Conservation (phyloP, 2,113 vertebrate species). For the Todiramphus chloris region DNA sequence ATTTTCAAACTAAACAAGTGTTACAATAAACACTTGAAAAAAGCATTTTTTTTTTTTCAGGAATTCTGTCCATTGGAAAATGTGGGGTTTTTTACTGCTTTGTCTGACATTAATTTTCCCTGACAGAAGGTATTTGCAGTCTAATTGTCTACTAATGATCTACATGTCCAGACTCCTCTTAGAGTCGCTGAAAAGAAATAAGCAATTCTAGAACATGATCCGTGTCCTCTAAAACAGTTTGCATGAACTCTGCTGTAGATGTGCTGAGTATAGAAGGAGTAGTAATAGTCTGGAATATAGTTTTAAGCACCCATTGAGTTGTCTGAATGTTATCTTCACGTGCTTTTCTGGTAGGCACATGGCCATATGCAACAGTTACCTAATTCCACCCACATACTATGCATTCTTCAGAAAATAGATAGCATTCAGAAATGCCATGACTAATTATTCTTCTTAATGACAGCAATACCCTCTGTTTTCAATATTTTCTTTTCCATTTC, state of each 20-base stretch:
- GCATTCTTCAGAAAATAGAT: neutral
- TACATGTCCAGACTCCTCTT: neutral
- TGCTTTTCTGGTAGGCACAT: neutral
- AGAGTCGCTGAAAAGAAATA: neutral
- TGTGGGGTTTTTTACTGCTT: neutral
- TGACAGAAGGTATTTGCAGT: neutral
- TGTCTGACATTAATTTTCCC: neutral
- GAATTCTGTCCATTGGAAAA: neutral
- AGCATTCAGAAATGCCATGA: neutral
- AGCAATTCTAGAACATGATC: neutral
- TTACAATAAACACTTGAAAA: neutral
- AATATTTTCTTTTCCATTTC: neutral
- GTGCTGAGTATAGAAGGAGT: neutral
- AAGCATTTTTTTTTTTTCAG: neutral
- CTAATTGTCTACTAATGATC: neutral
- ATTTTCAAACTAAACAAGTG: neutral
- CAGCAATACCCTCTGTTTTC: neutral
- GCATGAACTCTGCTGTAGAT: neutral
- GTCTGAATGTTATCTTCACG: neutral
- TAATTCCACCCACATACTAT: neutral
- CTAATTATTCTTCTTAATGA: neutral
- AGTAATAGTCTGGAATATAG: neutral
- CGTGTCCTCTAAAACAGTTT: neutral
- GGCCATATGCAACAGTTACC: neutral
- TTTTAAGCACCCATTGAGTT: neutral